A percentile compares a stretch with the other conserved stretches of the same genome.
These are phyloP conservation scores for Karalla daura DNA, from an alignment of 2,797 vertebrate genomes.

Conservation along the genomic window DNA sequence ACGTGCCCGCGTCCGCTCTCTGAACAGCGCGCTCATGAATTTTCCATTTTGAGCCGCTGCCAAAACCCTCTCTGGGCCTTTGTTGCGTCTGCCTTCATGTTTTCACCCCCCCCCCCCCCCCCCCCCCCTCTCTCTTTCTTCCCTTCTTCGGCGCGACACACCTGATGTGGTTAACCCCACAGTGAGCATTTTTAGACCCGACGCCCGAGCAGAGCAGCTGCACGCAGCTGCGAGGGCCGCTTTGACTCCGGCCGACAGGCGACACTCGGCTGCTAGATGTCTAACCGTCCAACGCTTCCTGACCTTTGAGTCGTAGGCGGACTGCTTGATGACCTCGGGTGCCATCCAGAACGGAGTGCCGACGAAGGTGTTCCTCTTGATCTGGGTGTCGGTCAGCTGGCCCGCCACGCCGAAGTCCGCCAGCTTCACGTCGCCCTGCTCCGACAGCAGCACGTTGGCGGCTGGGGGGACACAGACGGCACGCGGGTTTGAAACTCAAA, in stretches of 20 bases:
- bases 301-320: conserved; percentile 98
- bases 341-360: conserved; percentile 99
- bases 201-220: conserved; percentile 2
- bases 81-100: neutral
- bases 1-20: neutral
- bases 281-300: conserved; percentile 29
- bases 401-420: conserved; percentile 98
- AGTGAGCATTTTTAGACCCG: neutral
- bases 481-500: no score
- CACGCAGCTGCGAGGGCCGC: no score
- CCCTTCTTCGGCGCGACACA: neutral
- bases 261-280: no score
- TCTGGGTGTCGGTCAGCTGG: conserved; percentile 97
- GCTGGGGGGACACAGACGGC: no score
- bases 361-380: conserved; percentile 98
- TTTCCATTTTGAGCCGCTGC: neutral
- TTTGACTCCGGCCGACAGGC: neutral
- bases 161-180: conserved; percentile 4
- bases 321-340: conserved; percentile 98
- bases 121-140: no score
- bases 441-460: conserved; percentile 93
- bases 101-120: neutral
- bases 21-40: neutral
- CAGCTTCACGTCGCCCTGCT: conserved; percentile 97
- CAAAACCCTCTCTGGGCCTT: neutral